Evolutionary conservation across 2,888 invertebrate genomes (phyloP), one percentile per base, ranked within the genome.

Genomic region (Cordylochernes scorpioides): DNA sequence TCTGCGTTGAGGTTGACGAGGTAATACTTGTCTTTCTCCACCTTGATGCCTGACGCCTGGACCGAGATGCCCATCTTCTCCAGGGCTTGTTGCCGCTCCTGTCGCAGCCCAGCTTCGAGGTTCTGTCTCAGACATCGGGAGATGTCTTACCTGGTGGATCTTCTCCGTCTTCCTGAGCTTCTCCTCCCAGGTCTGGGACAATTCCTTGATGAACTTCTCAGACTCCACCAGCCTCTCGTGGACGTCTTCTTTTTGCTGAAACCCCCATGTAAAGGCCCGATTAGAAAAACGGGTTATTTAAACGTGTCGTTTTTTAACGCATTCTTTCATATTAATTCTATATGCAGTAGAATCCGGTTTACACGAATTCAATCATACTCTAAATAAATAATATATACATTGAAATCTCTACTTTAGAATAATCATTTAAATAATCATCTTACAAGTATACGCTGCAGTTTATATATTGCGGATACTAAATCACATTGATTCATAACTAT

Each of bases 1-100:
- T 97, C 94, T 28, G 91, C 91, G 54, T 97, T 97, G 45, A 97
- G 64, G 60, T 97, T 97, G 44, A 97, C 94, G 48, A 97, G 64
- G 55, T 88, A 97, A 57, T 82, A 91, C 57, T 84, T 80, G 55
- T 84, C 82, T 56, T 84, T 82, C 55, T 91, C 86, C 38, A 94
- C 86, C 43, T 58, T 59, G 47, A 97, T 97, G n/a, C 94, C 97
- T 32, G 86, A 82, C 27, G 84, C 84, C 57, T 91, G 84, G 17
- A 97, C 80, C 47, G 86, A 86, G 46, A 97, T 91, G 25, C 94
- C 94, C 84, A 97, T 91, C 57, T 88, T 84, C 52, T 94, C 88
- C 35, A 97, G 55, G 0, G 88, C 84, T 44, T 84, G 80, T 48
- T 91, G 91, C 17, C 94, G 62, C 53, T 94, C 91, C 57, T 84